phyloP scores from a whole-genome alignment of 2,888 invertebrate genomes.

The Nymphalis c-album region DNA sequence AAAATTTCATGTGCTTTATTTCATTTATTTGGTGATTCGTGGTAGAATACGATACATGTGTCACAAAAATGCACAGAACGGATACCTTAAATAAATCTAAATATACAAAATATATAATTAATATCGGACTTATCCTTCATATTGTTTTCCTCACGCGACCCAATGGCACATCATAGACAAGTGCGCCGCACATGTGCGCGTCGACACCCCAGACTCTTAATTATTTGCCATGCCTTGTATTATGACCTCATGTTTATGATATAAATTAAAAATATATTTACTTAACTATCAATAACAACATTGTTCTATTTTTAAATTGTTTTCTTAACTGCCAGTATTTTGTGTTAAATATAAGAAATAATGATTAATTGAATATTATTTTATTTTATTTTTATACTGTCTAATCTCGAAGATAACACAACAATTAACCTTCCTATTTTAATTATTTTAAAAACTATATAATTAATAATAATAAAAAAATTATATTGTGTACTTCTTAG shows the following conservation, averaged over 20 bases:
- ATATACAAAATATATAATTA: not conserved
- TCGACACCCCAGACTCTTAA: conserved; percentile 36
- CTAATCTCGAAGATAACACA: no score
- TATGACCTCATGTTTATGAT: conserved; percentile 19
- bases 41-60: no score
- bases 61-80: no score
- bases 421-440: no score
- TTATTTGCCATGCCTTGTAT: conserved; percentile 29
- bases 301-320: conserved; percentile 13
- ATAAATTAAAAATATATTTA: conserved; percentile 7
- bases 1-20: no score
- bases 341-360: no score
- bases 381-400: not conserved
- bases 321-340: no score
- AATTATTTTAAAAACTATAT: no score
- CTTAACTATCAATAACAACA: conserved; percentile 5
- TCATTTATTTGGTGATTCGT: no score
- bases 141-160: conserved; percentile 25
- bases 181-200: conserved; percentile 48
- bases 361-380: not conserved
- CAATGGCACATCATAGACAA: conserved; percentile 43
- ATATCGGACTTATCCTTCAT: conserved; percentile 35
- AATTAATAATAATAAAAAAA: no score
- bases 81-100: no score
- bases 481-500: no score